A percentile compares a stretch with the other conserved stretches of the same genome.
Conservation (phyloP, 2,888 invertebrate genomes). For the Schrankia costaestrigalis region DNA sequence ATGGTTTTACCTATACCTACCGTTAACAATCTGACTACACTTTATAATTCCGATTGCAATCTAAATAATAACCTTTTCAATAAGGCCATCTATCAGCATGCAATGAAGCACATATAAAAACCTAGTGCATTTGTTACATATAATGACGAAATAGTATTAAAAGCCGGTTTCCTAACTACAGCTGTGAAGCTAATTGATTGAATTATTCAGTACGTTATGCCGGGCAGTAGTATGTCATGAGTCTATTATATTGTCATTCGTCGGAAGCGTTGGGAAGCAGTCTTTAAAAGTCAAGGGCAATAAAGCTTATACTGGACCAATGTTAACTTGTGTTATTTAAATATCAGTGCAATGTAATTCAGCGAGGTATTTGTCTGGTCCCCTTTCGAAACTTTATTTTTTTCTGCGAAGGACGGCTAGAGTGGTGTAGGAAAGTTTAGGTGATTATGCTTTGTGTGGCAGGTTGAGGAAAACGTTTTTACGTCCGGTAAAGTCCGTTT, state of each 20-base stretch:
- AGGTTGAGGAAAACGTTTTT: no score
- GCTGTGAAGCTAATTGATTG: no score
- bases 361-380: conserved; percentile 51
- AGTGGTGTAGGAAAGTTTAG: no score
- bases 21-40: no score
- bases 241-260: conserved; percentile 59
- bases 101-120: conserved; percentile 19
- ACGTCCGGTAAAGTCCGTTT: no score
- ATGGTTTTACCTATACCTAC: no score
- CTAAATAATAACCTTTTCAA: conserved; percentile 5
- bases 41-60: conserved; percentile 3
- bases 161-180: conserved; percentile 31
- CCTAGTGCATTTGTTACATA: conserved; percentile 21
- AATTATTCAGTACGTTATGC: conserved; percentile 10
- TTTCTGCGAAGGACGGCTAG: conserved; percentile 53
- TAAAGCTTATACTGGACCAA: conserved; percentile 68
- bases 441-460: no score
- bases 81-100: conserved; percentile 8
- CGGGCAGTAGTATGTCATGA: conserved; percentile 30
- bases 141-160: conserved; percentile 32
- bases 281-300: conserved; percentile 74
- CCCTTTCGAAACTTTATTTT: conserved; percentile 74
- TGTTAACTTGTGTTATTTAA: conserved; percentile 80
- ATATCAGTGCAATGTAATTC: conserved; percentile 56
- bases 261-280: conserved; percentile 69